Evolutionary conservation across 1,140 invertebrate species (phyloP).

Genomic region (Aphelinus certus): DNA sequence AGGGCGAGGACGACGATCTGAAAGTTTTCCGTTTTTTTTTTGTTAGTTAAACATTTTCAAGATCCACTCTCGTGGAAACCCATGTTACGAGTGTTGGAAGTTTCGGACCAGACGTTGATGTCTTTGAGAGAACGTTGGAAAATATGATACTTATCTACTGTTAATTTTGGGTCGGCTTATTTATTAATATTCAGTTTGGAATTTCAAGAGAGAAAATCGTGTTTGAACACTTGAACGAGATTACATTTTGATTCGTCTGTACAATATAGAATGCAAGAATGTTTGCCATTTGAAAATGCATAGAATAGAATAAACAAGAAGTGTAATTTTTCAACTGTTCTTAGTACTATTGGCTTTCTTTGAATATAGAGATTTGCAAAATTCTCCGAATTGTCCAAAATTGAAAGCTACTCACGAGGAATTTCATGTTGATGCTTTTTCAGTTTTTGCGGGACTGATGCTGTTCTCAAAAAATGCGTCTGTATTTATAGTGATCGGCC

Average conservation of each 20-base stretch:
- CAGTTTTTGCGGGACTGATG: conserved; percentile 48
- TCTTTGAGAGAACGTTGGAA: conserved; percentile 37
- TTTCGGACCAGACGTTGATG: conserved; percentile 49
- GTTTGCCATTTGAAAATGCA: too few relatives aligned
- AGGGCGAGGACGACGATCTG: conserved; percentile 53
- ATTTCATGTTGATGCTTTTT: conserved; percentile 56
- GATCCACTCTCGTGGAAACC: conserved; percentile 56
- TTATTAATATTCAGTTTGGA: too few relatives aligned
- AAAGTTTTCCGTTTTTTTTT: conserved; percentile 71
- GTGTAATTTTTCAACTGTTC: too few relatives aligned
- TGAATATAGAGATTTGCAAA: too few relatives aligned
- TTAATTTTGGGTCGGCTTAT: too few relatives aligned
- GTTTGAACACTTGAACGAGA: too few relatives aligned
- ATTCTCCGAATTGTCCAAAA: background rate
- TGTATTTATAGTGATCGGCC: conserved; percentile 46
- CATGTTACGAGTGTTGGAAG: conserved; percentile 48
- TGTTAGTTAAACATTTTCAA: conserved; percentile 63
- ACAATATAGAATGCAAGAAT: too few relatives aligned
- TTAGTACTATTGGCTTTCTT: too few relatives aligned
- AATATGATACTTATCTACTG: too few relatives aligned
- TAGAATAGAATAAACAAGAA: too few relatives aligned
- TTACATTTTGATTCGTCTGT: too few relatives aligned
- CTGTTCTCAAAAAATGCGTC: conserved; percentile 43
- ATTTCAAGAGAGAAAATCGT: too few relatives aligned
- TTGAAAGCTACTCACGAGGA: conserved; percentile 47